These are phyloP conservation scores for Sylvicapra grimmia DNA, from an alignment of 2,113 vertebrate genomes.

Conservation along the genomic window DNA sequence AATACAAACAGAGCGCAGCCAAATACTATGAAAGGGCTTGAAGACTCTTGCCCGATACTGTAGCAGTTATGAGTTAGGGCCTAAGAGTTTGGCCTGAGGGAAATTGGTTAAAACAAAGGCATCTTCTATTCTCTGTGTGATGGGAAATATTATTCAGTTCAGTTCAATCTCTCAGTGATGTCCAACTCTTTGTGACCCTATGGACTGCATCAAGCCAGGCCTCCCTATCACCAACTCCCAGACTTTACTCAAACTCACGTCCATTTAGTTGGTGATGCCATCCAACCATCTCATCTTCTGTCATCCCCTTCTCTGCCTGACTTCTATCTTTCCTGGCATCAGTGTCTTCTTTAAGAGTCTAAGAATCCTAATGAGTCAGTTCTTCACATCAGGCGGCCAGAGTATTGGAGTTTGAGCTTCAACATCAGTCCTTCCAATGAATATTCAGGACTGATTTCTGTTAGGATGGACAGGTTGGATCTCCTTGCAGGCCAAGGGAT, in stretches of 20 bases:
- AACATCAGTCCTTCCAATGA: neutral
- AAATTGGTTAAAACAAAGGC: neutral
- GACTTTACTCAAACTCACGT: neutral
- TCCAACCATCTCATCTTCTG: neutral
- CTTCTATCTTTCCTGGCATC: fast-evolving
- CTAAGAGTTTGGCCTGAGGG: neutral
- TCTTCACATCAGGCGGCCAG: neutral
- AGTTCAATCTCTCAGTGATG: neutral
- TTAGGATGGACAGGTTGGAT: neutral
- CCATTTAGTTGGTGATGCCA: neutral
- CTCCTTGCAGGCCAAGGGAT: neutral
- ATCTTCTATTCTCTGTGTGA: neutral
- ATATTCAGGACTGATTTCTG: no score
- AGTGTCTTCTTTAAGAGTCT: neutral
- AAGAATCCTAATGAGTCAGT: neutral
- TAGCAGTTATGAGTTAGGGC: neutral
- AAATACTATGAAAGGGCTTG: neutral
- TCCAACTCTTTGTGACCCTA: neutral
- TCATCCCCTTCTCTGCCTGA: neutral
- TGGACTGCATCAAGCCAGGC: neutral
- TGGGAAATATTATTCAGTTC: neutral
- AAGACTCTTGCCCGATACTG: neutral
- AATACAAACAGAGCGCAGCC: neutral
- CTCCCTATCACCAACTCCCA: neutral
- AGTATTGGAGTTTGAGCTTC: neutral